Base-by-base conservation (phyloP, 37 sponge, comb jelly and placozoan genomes). In the Amphimedon queenslandica region DNA sequence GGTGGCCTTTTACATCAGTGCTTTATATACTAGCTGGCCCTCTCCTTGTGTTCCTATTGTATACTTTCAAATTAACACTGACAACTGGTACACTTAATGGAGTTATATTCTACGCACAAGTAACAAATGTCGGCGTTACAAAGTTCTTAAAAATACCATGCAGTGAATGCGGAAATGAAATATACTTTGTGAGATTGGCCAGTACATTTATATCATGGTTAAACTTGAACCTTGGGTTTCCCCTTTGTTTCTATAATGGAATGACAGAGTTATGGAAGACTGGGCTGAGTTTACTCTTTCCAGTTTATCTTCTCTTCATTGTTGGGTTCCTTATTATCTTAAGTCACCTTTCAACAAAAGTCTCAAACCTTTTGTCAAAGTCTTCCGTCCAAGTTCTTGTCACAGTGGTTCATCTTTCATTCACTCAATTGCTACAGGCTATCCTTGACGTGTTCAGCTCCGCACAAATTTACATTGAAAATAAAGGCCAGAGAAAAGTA, bases 91-190 rank as follows among this genome's bases (percentile, higher is more conserved):
- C 68, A 2, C 56, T 85, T 4, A 72, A 66, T 67, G 79, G 85
- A 21, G 29, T 85, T 29, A 57, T 73, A 25, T 74, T 85, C 55
- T 85, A 78, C 73, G 74, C 79, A 1, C 76, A 84, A 43, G 64
- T 71, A 27, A n/a, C 71, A 2, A 32, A 47, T 47, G 53, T 8
- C 13, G 53, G 53, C 13, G 13, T 47, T 8, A 47, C n/a, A n/a
- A n/a, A n/a, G n/a, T n/a, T n/a, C n/a, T n/a, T n/a, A n/a, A n/a
- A n/a, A n/a, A n/a, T n/a, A n/a, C n/a, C n/a, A n/a, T n/a, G n/a
- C n/a, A n/a, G n/a, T n/a, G n/a, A n/a, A n/a, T n/a, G n/a, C n/a
- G n/a, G n/a, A n/a, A n/a, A n/a, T n/a, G n/a, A n/a, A n/a, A n/a
- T n/a, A n/a, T n/a, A n/a, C n/a, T n/a, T n/a, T n/a, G n/a, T n/a